Conservation (phyloP, 2,888 invertebrate species). For the Eremobia ochroleuca region DNA sequence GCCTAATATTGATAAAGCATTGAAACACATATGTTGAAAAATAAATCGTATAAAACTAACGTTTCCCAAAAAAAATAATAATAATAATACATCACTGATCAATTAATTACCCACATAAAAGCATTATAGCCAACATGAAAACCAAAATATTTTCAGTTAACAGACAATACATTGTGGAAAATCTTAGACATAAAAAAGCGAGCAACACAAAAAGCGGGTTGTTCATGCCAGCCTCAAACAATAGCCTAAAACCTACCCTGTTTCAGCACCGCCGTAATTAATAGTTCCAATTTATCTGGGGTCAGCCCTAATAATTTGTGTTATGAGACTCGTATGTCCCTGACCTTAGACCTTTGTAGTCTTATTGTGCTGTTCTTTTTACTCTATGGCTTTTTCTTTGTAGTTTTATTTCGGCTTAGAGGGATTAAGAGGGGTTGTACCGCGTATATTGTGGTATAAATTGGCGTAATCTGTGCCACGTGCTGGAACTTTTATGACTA, state of each 20-base stretch:
- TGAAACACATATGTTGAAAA: neutral
- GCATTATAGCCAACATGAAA: neutral
- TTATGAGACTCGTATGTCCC: conserved; percentile 49
- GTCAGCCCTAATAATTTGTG: conserved; percentile 53
- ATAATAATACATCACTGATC: neutral
- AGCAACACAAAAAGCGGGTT: conserved; percentile 28
- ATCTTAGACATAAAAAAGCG: conserved; percentile 51
- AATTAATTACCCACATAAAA: conserved; percentile 9
- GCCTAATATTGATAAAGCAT: neutral
- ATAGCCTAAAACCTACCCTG: conserved; percentile 34
- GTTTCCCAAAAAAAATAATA: neutral
- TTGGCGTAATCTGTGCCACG: conserved; percentile 27
- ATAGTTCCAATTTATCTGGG: conserved; percentile 62
- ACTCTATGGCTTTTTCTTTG: conserved; percentile 19
- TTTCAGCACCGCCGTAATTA: conserved; percentile 54
- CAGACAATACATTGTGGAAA: conserved; percentile 36
- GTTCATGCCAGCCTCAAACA: conserved; percentile 23
- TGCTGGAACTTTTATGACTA: neutral
- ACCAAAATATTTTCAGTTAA: conserved; percentile 11
- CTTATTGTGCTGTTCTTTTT: conserved; percentile 36
- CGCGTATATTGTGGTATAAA: conserved; percentile 14
- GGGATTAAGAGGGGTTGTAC: neutral
- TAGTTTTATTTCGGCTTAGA: conserved; percentile 22
- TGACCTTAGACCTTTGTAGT: conserved; percentile 49
- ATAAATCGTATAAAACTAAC: neutral